Base-by-base conservation (phyloP, 1,140 invertebrate species). In the Pseudomyrmex concolor region DNA sequence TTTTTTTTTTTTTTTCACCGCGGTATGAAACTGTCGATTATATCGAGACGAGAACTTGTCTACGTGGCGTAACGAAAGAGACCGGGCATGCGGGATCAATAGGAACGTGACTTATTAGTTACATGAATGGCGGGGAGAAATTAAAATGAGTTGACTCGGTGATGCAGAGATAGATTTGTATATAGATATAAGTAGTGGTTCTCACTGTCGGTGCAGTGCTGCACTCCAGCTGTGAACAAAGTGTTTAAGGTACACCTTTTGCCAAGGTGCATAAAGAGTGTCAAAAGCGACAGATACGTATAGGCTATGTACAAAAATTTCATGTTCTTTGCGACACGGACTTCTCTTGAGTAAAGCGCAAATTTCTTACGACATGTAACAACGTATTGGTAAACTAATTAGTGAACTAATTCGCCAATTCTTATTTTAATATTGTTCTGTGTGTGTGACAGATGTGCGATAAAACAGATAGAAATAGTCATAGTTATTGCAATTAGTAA, bases 151-250 rank as follows among this genome's bases (percentile, higher is more conserved):
- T 85, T 34, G 19, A 70, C 67, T 43, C 43, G 60, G 83, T 60
- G 76, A 84, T 74, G 63, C 87, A 84, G 66, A 84, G 66, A 34
- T 34, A 34, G 34, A 81, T 89, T 74, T 87, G 78, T 87, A 84
- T 78, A 88, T 78, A 88, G 87, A 80, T 88, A 89, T 86, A 76
- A 87, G 34, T 89, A 85, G 90, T 91, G 89, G 86, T 84, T 93
- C 91, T 94, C 91, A 92, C 92, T 91, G 90, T 92, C 81, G 89
- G 92, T 93, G 92, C 92, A 93, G 92, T 93, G 91, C 92, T 77
- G 91, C 91, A 92, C 91, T 91, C 91, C 91, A 91, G 91, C 91
- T 94, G 90, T 91, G 92, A 92, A 94, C 91, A 93, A 92, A 91
- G 92, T 92, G 90, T 94, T 93, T 92, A 86, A 34, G 34, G 84